Evolutionary conservation across 2,797 vertebrate genomes (phyloP), one percentile per base, ranked within the genome.

Genomic region (Protonibea diacanthus): DNA sequence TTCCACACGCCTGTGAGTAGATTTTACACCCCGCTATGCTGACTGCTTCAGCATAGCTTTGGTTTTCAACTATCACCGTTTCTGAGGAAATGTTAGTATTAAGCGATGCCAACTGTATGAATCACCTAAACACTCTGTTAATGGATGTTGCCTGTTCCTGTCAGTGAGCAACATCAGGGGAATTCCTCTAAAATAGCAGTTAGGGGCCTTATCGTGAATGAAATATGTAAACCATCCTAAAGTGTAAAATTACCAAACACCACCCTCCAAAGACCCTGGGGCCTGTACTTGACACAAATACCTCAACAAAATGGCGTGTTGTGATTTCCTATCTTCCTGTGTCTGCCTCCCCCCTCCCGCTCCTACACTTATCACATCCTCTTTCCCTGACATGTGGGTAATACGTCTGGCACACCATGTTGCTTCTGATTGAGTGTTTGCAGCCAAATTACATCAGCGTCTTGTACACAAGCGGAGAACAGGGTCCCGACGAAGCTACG

Each of bases 161-260:
- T 84, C 85, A 82, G 74, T 80, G 64, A 84, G 76, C 63, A 78
- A 64, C 68, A 63, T 44, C 82, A 73, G 74, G 71, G 78, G 80
- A 91, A 89, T 89, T 89, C 87, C 76, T 84, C 65, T 44, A 55
- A 79, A 88, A 87, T 21, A 77, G 44, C 87, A 83, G 69, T 76
- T 71, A 58, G 70, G 56, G 47, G 33, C 48, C 71, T 90, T 92
- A 91, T 92, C 89, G 68, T 83, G 61, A 89, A 90, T 81, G 66
- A 92, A 90, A 85, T 81, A 91, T 92, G 86, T 91, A 89, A 92
- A 93, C 90, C 61, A 82, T 91, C 62, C 82, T 1, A 2, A 59
- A 86, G 79, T 81, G 77, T 88, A 79, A 87, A 85, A 86, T 66
- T 49, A 89, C 86, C 66, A 86, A 91, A 89, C 74, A 85, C 86